A percentile compares a stretch with the other conserved stretches of the same genome.
These are phyloP conservation scores for Melanotaenia trifasciata DNA, from an alignment of 2,797 vertebrate species.

Conservation along the genomic window DNA sequence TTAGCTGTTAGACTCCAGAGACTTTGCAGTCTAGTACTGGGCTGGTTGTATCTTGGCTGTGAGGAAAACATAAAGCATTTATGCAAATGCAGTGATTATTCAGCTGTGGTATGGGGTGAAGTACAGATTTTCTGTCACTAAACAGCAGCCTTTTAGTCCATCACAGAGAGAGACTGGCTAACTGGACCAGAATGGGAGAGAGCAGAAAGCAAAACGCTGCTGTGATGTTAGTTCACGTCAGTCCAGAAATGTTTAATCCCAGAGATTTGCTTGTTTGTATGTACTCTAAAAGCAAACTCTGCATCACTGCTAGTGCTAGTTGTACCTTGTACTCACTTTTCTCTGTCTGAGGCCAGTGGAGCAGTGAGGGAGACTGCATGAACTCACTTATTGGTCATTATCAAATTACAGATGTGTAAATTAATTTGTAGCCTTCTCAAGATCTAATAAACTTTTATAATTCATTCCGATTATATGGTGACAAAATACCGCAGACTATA, in stretches of 20 bases:
- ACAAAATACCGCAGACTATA: background rate
- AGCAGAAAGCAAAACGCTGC: background rate
- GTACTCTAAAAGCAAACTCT: too few species aligned
- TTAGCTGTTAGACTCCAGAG: constrained; percentile 26
- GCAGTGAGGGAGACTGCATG: background rate
- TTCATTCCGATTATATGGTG: too few species aligned
- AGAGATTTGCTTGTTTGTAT: background rate
- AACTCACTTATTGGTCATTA: background rate
- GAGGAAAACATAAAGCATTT: constrained; percentile 26
- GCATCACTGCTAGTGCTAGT: background rate
- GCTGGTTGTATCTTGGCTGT: background rate
- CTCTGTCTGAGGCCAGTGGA: background rate
- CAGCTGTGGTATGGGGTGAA: constrained; percentile 23
- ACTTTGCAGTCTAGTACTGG: constrained; percentile 14
- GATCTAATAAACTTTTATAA: background rate
- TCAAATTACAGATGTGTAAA: background rate
- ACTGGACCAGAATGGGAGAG: constrained; percentile 12
- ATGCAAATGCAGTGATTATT: constrained; percentile 49
- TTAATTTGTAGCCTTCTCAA: background rate
- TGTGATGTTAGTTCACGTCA: background rate
- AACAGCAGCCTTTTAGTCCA: constrained; percentile 15
- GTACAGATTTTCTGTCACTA: constrained; percentile 31
- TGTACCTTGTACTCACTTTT: background rate
- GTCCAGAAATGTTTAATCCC: background rate
- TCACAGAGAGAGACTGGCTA: constrained; percentile 17